Evolutionary conservation across 1,140 invertebrate species (phyloP).

Genomic region (Diachasma alloeum): DNA sequence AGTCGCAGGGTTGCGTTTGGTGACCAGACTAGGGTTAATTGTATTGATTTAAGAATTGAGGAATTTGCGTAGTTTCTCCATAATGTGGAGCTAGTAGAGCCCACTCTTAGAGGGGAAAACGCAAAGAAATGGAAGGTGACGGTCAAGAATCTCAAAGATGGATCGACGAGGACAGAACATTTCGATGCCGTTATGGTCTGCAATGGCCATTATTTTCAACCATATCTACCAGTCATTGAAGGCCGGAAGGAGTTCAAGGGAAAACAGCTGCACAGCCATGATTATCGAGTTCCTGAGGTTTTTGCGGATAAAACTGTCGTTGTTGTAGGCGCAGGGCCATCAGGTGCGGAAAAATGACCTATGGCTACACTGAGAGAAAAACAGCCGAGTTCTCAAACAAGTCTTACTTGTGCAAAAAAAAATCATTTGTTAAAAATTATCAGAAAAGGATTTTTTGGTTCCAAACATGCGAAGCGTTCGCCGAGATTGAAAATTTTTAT

Average conservation of each 20-base stretch:
- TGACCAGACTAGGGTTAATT: too few species aligned
- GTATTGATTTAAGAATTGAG: too few species aligned
- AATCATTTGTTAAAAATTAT: too few species aligned
- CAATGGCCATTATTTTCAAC: conserved; percentile 84
- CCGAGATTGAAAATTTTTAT: too few species aligned
- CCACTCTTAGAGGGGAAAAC: conserved; percentile 36
- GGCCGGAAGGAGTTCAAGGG: conserved; percentile 77
- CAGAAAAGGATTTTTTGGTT: too few species aligned
- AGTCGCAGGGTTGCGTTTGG: too few species aligned
- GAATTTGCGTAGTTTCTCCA: conserved; percentile 69
- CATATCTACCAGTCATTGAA: conserved; percentile 69
- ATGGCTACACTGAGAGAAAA: too few species aligned
- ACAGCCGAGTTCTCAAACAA: too few species aligned
- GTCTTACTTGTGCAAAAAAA: too few species aligned
- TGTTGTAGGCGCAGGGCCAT: conserved; percentile 86
- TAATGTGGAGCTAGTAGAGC: conserved; percentile 70
- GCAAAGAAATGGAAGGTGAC: conserved; percentile 70
- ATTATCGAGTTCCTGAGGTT: conserved; percentile 78
- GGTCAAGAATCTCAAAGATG: conserved; percentile 69
- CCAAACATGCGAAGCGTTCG: too few species aligned
- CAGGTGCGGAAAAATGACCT: conserved; percentile 70
- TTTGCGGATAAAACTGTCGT: conserved; percentile 76
- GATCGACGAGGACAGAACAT: conserved; percentile 58
- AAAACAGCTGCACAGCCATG: conserved; percentile 81
- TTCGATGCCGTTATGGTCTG: conserved; percentile 87